Evolutionary conservation across 2,113 vertebrate genomes (phyloP).

Genomic region (Butastur rufipennis): DNA sequence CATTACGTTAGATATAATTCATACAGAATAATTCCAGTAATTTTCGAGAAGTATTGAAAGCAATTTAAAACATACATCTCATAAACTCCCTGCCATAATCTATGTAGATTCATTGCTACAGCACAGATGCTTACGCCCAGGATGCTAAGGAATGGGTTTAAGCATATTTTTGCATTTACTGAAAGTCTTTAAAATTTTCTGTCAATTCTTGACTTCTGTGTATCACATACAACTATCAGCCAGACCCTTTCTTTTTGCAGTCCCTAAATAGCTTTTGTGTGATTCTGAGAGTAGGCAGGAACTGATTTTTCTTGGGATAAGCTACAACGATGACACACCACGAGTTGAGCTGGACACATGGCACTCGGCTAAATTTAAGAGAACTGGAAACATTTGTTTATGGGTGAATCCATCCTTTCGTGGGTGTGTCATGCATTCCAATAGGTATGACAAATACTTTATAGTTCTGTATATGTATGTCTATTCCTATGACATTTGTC

Average conservation of each 20-base stretch:
- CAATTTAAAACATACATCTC: constrained; percentile 40
- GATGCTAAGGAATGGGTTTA: neutral
- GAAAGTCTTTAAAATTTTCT: neutral
- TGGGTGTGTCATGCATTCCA: neutral
- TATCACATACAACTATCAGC: neutral
- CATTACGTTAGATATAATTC: constrained; percentile 7
- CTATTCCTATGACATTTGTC: neutral
- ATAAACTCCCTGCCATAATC: neutral
- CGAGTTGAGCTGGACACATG: neutral
- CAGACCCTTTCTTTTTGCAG: neutral
- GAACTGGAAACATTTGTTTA: neutral
- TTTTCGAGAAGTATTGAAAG: constrained; percentile 30
- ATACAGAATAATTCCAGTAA: constrained; percentile 12
- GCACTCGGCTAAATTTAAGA: neutral
- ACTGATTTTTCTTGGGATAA: neutral
- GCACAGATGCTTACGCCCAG: neutral
- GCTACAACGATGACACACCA: neutral
- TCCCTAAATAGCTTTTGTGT: neutral
- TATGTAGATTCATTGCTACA: neutral
- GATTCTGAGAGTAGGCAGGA: neutral
- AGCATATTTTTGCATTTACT: neutral
- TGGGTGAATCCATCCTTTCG: neutral
- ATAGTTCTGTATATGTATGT: neutral
- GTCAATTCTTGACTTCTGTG: neutral
- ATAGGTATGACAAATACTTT: neutral